Conservation (phyloP, 2,113 vertebrate species). For the Oncorhynchus mykiss region DNA sequence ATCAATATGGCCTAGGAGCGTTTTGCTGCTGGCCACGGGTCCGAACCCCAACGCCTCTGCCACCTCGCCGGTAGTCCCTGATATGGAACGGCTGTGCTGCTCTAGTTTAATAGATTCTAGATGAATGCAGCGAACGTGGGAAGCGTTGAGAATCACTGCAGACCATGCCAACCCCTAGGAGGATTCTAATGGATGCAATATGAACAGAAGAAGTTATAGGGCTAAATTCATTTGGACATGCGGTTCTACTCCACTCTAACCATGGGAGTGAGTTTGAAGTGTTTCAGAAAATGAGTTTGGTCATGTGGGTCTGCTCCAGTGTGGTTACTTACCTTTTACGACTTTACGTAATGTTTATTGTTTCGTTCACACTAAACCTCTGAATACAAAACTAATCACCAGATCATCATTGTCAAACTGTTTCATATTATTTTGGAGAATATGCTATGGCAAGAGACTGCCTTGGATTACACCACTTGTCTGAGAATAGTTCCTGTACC, state of each 20-base stretch:
- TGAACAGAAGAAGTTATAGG: constrained; percentile 22
- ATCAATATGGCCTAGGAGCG: constrained; percentile 1
- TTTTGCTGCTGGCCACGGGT: not conserved
- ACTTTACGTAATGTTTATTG: no score
- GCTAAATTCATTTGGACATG: constrained; percentile 22
- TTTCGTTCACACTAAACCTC: no score
- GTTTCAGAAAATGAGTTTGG: no score
- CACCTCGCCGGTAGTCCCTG: constrained; percentile 5
- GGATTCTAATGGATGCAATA: constrained; percentile 37
- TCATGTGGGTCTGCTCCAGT: no score
- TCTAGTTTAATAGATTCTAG: constrained; percentile 10
- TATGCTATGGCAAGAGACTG: no score
- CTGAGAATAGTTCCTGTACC: no score
- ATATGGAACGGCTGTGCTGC: constrained; percentile 38
- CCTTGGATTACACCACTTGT: no score
- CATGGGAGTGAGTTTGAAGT: no score
- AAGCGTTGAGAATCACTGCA: constrained; percentile 24
- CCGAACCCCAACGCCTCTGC: not conserved
- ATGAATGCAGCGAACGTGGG: constrained; percentile 39
- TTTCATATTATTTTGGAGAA: no score
- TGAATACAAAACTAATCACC: no score
- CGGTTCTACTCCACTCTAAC: not conserved
- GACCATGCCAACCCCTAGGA: constrained; percentile 22
- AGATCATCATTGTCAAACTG: no score
- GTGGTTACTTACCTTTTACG: no score